Percentiles rank a stretch among this genome's conserved stretches.
These are phyloP conservation scores for Heliconius hortense DNA, from an alignment of 2,888 invertebrate genomes.

Conservation along the genomic window DNA sequence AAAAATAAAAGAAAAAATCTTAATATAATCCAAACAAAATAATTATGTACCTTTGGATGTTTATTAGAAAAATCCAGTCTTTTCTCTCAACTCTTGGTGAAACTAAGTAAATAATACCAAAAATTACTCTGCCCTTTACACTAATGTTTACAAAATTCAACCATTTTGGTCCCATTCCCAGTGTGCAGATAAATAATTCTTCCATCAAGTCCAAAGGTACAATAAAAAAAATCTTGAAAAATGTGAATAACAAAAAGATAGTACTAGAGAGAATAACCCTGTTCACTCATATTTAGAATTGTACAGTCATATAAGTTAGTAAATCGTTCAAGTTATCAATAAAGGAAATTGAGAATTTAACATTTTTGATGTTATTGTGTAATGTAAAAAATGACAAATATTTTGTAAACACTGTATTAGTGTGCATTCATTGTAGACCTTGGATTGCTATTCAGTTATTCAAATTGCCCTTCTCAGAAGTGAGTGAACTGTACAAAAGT, in stretches of 20 bases:
- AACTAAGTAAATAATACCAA: slow-evolving; percentile 39
- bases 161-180: slow-evolving; percentile 50
- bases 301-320: slow-evolving; percentile 35
- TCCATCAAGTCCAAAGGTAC: slow-evolving; percentile 46
- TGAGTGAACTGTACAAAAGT: slow-evolving; percentile 25
- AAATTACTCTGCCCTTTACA: slow-evolving; percentile 41
- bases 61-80: slow-evolving; percentile 46
- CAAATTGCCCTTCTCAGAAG: slow-evolving; percentile 30
- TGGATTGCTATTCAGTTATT: slow-evolving; percentile 22
- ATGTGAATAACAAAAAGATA: slow-evolving; percentile 37
- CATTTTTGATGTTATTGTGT: not conserved
- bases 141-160: slow-evolving; percentile 40
- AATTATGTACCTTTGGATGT: slow-evolving; percentile 45
- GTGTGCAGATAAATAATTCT: slow-evolving; percentile 43
- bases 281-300: slow-evolving; percentile 56
- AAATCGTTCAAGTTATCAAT: slow-evolving; percentile 15
- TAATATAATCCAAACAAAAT: slow-evolving; percentile 39
- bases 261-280: slow-evolving; percentile 53
- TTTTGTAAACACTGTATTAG: slow-evolving; percentile 11
- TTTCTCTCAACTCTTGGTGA: slow-evolving; percentile 44
- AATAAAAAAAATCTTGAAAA: slow-evolving; percentile 40
- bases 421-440: not conserved
- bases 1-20: slow-evolving; percentile 36
- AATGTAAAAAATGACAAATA: slow-evolving; percentile 7
- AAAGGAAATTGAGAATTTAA: slow-evolving; percentile 16